Conservation (phyloP, 2,888 invertebrate genomes). For the Aphodius sticticus region DNA sequence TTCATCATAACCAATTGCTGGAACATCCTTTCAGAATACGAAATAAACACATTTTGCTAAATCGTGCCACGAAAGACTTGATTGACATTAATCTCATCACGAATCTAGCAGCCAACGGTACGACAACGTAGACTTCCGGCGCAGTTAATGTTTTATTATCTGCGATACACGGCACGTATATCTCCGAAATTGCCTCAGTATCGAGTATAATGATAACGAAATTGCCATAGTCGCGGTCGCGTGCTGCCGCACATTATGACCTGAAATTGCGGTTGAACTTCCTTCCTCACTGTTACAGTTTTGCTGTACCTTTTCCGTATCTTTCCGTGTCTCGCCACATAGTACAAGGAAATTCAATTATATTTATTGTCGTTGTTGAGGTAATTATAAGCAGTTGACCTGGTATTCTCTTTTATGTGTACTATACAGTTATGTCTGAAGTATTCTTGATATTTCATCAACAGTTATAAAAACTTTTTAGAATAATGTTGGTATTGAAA, state of each 20-base stretch:
- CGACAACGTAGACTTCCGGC: neutral
- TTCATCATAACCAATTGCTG: too few species aligned
- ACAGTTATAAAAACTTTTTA: too few species aligned
- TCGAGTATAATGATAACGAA: neutral
- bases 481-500: too few species aligned
- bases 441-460: too few species aligned
- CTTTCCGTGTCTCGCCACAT: neutral
- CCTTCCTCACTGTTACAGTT: neutral
- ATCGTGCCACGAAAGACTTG: neutral
- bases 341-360: neutral
- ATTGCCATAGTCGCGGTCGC: neutral
- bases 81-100: neutral
- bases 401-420: neutral
- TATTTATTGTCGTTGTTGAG: neutral
- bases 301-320: neutral
- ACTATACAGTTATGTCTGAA: too few species aligned
- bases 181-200: neutral
- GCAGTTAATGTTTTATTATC: neutral
- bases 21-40: too few species aligned
- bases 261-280: neutral
- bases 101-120: neutral
- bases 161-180: neutral
- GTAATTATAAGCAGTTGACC: neutral
- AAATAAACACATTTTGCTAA: too few species aligned
- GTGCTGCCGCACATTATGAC: neutral